Evolutionary conservation across 2,113 vertebrate species (phyloP).

Genomic region (Stigmatopora nigra): DNA sequence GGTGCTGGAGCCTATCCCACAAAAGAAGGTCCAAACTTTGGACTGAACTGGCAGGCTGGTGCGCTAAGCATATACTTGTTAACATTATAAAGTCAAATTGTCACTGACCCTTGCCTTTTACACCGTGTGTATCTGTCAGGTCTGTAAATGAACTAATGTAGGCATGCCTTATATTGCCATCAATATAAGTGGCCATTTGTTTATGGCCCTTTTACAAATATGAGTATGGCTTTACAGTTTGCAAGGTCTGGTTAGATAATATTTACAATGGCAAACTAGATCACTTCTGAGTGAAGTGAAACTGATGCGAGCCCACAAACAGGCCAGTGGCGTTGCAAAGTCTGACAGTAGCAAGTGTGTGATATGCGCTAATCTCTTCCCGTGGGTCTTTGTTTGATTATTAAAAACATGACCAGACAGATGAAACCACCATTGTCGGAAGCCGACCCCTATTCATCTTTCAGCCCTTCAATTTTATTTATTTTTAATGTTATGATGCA

Average conservation of each 20-base stretch:
- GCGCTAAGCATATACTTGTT: background rate
- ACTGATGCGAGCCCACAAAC: slow-evolving; percentile 17
- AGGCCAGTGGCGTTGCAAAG: slow-evolving; percentile 19
- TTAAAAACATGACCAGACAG: slow-evolving; percentile 61
- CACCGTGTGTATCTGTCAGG: background rate
- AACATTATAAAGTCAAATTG: slow-evolving; percentile 2
- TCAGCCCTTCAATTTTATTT: background rate
- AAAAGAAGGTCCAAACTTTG: too few species aligned
- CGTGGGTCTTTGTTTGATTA: slow-evolving; percentile 55
- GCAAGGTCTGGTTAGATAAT: slow-evolving; percentile 1
- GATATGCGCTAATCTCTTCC: slow-evolving; percentile 59
- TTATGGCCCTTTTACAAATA: slow-evolving; percentile 12
- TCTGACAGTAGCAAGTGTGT: slow-evolving; percentile 19
- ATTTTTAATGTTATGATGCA: slow-evolving; percentile 24
- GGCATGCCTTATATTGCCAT: background rate
- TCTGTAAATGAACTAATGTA: slow-evolving; percentile 19
- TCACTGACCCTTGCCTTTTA: background rate
- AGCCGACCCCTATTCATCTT: slow-evolving; percentile 18
- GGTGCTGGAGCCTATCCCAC: too few species aligned
- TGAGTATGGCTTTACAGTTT: slow-evolving; percentile 3
- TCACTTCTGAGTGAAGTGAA: slow-evolving; percentile 26
- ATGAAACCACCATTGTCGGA: slow-evolving; percentile 62
- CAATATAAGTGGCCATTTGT: background rate
- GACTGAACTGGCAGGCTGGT: too few species aligned
- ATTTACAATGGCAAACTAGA: background rate